Evolutionary conservation across 2,797 vertebrate genomes (phyloP), one percentile per base, ranked within the genome.

Genomic region (Gobio occitaniae): DNA sequence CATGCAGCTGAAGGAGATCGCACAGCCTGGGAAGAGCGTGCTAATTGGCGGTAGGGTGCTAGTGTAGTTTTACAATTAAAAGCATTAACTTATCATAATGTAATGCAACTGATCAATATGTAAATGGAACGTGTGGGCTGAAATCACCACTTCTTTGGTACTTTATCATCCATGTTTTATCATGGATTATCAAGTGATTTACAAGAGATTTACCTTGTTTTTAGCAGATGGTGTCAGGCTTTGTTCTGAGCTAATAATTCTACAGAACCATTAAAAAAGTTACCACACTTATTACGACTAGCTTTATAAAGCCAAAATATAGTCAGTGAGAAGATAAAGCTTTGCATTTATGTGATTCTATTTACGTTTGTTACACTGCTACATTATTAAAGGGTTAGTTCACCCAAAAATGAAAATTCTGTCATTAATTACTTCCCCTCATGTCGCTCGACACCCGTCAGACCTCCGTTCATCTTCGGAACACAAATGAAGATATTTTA

Each of bases 11-110:
- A 84, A 88, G 4, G 89, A 92, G 0, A 92, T 92, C 80, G 94
- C 96, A 83, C 95, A 94, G 89, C 96, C 95, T 41, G 95, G 95
- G 11, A 94, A 90, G 76, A 95, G 86, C 82, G 95, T 97, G 87
- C 95, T 95, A 81, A 96, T 97, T 87, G 96, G 96, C 95, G 96
- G 96, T 97, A 83, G 19, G 19, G 21, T 41, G 36, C 17, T 52
- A 47, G 63, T 36, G 29, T 70, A 41, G 3, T 54, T 52, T 41
- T 81, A 11, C 29, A 75, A 13, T 36, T 75, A 75, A 36, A 75
- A 52, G 5, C 72, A 75, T 54, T 36, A 15, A 54, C 29, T 65
- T 16, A 65, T 65, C 63, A 65, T 65, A 65, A 65, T 65, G 6
- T 65, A 16, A 65, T 65, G 61, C 15, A 16, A 16, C 25, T 32